phyloP scores from a whole-genome alignment of 2,113 vertebrate species.

The Anoplopoma fimbria region DNA sequence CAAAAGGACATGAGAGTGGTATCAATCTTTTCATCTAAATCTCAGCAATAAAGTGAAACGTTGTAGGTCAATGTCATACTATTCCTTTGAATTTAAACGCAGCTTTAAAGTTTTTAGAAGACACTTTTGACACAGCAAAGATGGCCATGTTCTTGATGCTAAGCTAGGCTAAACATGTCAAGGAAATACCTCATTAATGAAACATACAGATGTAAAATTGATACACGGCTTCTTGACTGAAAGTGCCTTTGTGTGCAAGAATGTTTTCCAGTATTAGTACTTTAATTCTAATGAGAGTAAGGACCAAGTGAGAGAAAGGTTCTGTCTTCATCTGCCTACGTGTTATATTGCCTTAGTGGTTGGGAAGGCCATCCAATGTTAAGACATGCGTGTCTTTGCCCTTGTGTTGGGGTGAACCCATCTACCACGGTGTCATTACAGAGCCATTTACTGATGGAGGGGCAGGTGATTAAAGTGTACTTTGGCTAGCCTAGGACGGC shows the following conservation, averaged over 20 bases:
- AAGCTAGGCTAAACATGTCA: neutral
- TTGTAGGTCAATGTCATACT: neutral
- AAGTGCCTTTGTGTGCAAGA: neutral
- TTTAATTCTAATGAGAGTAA: neutral
- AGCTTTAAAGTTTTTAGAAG: neutral
- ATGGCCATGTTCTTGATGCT: neutral
- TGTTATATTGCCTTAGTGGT: neutral
- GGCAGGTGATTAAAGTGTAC: conserved; percentile 80
- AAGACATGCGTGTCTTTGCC: conserved; percentile 56
- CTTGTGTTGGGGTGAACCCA: conserved; percentile 65
- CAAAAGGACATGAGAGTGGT: neutral
- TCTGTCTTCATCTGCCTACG: neutral
- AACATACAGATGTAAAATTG: neutral
- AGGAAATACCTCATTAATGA: neutral
- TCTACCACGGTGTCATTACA: conserved; percentile 70
- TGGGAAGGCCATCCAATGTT: conserved; percentile 18
- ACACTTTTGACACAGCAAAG: neutral
- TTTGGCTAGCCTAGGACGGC: conserved; percentile 66
- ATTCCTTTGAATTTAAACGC: neutral
- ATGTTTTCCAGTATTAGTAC: neutral
- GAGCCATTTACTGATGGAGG: conserved; percentile 71
- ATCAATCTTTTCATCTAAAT: neutral
- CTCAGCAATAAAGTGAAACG: neutral
- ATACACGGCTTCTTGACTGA: neutral
- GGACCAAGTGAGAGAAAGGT: neutral